Evolutionary conservation across 2,113 vertebrate genomes (phyloP).

Genomic region (Dolichallabes microphthalmus): DNA sequence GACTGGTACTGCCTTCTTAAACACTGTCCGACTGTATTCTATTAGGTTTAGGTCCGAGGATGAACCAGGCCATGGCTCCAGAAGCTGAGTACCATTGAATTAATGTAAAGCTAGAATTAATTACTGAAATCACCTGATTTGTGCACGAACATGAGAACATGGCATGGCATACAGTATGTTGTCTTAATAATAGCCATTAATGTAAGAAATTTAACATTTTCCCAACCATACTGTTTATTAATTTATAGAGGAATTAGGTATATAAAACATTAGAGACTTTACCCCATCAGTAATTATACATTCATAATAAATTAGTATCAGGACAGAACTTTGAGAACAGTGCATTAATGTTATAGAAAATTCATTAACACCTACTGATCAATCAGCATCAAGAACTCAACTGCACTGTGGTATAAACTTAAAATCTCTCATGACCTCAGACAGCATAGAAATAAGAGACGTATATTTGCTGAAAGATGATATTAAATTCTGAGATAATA

Average conservation of each 20-base stretch:
- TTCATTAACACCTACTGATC: background rate
- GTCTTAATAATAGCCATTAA: too few relatives aligned
- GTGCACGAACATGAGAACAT: too few relatives aligned
- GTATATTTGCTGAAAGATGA: background rate
- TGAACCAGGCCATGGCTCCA: too few relatives aligned
- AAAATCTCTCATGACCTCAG: background rate
- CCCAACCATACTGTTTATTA: background rate
- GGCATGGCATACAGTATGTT: too few relatives aligned
- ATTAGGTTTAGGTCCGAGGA: too few relatives aligned
- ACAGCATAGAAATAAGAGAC: background rate
- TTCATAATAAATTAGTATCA: background rate
- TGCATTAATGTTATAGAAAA: background rate
- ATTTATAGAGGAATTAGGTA: too few relatives aligned
- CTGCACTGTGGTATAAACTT: background rate
- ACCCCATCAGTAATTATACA: background rate
- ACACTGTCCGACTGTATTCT: too few relatives aligned
- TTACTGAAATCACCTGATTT: too few relatives aligned
- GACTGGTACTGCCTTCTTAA: too few relatives aligned
- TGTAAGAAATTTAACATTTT: background rate
- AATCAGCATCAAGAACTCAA: background rate
- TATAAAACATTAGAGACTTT: too few relatives aligned
- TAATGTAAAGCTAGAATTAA: too few relatives aligned
- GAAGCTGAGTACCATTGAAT: too few relatives aligned
- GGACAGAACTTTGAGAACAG: background rate
- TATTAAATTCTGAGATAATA: constrained; percentile 3